These are phyloP conservation scores for Alca torda DNA, from an alignment of 2,797 vertebrate species.

Conservation along the genomic window DNA sequence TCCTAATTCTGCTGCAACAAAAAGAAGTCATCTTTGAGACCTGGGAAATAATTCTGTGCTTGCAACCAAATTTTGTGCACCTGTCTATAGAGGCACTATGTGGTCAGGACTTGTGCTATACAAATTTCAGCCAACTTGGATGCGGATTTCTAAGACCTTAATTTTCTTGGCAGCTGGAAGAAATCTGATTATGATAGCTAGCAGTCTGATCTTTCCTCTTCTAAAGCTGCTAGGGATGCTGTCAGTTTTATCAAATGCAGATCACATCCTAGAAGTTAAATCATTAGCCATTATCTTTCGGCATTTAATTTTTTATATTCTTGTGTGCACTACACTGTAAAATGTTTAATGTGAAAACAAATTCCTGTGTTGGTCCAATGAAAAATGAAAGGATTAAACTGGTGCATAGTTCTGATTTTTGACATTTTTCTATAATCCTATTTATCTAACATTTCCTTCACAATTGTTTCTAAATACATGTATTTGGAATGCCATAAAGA, in stretches of 20 bases:
- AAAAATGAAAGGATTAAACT: constrained; percentile 19
- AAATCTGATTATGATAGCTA: neutral
- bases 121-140: neutral
- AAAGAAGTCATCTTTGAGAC: neutral
- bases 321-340: neutral
- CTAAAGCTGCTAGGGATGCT: neutral
- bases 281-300: neutral
- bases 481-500: constrained; percentile 54
- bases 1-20: neutral
- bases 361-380: constrained; percentile 4
- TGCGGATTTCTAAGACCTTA: neutral
- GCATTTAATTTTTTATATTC: neutral
- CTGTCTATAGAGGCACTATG: accelerated
- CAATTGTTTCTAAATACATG: constrained; percentile 39
- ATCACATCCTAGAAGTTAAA: neutral
- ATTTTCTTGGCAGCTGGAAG: neutral
- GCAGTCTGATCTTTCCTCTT: neutral
- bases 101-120: neutral
- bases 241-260: neutral
- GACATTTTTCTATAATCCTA: constrained; percentile 21
- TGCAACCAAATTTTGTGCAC: neutral
- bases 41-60: neutral
- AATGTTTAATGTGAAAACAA: constrained; percentile 8
- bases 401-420: constrained; percentile 32
- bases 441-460: constrained; percentile 37